Evolutionary conservation across 2,797 vertebrate genomes (phyloP), one percentile per base, ranked within the genome.

Genomic region (Poeciliopsis infans): DNA sequence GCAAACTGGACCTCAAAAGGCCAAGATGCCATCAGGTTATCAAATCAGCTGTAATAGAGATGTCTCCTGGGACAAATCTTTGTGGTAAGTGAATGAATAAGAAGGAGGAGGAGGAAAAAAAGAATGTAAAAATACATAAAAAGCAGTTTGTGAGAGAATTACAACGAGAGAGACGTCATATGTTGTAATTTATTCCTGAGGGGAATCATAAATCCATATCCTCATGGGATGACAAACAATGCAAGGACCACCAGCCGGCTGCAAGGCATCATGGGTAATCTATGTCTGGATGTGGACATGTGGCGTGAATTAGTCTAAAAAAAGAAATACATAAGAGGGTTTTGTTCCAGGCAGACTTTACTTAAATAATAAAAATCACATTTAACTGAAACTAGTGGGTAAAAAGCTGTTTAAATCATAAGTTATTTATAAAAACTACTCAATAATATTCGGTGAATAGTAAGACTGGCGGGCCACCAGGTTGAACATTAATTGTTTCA

Each of bases 211-310:
- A 77, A 59, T 57, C 69, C 41, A 43, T 33, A 77, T 10, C 2
- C 59, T 43, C 72, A 0, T 8, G 75, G 73, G 43, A 74, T 2
- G 47, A 59, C 66, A 64, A 15, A 83, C 71, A 49, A 57, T 70
- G n/a, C 75, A 1, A 51, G 53, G 25, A 78, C 41, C 71, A 76
- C n/a, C 76, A 80, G 69, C 13, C 1, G 28, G 61, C 53, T 39
- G 28, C 76, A 77, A 80, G 69, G 85, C 81, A 82, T 83, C 4
- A 25, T 85, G 82, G 84, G 75, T 64, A 81, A 82, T 73, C 39
- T 71, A n/a, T 43, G 3, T 7, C 20, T 28, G 53, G 66, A 13
- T 10, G 15, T 77, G 72, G 36, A 25, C 23, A 43, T 8, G 66
- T 45, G 68, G 68, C 6, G 12, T 16, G 39, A 43, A 64, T 36